Percentiles rank a stretch among this genome's conserved stretches.
These are phyloP conservation scores for Pseudorhombus dupliciocellatus DNA, from an alignment of 2,113 vertebrate genomes.

Conservation along the genomic window DNA sequence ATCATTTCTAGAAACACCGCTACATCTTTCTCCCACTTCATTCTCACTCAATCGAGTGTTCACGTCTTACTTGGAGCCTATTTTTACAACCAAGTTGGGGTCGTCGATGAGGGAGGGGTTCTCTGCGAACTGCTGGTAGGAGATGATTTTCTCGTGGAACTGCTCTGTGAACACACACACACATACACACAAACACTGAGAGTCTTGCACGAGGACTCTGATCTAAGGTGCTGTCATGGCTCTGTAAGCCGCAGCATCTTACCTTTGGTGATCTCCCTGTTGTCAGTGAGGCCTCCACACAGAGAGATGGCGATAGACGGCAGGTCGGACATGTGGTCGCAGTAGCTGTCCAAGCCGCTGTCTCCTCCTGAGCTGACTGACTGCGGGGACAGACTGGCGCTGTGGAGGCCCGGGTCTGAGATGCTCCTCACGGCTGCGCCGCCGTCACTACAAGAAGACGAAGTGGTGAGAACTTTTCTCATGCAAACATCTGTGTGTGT, in stretches of 20 bases:
- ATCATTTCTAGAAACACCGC: constrained; percentile 2
- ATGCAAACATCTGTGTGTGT: neutral
- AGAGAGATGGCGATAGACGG: constrained; percentile 93
- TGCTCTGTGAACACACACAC: constrained; percentile 79
- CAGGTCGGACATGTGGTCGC: constrained; percentile 87
- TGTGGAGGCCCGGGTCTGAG: constrained; percentile 74
- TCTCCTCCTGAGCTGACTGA: constrained; percentile 90
- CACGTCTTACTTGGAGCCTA: constrained; percentile 90
- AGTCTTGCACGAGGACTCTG: too few species aligned
- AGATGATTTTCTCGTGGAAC: constrained; percentile 89
- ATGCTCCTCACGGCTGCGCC: constrained; percentile 59
- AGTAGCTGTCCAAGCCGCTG: constrained; percentile 93
- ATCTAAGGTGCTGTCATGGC: neutral
- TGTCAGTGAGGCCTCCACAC: constrained; percentile 92
- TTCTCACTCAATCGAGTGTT: rapidly evolving
- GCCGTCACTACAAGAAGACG: constrained; percentile 71
- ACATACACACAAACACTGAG: neutral
- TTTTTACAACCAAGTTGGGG: constrained; percentile 95
- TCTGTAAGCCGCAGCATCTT: neutral
- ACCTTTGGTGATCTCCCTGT: constrained; percentile 93
- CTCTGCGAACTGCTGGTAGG: constrained; percentile 92
- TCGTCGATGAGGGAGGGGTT: constrained; percentile 95
- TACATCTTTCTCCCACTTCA: neutral
- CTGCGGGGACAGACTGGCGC: constrained; percentile 89
- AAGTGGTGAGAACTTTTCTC: neutral